Conservation (phyloP, 2,797 vertebrate genomes). For the Borostomias antarcticus region DNA sequence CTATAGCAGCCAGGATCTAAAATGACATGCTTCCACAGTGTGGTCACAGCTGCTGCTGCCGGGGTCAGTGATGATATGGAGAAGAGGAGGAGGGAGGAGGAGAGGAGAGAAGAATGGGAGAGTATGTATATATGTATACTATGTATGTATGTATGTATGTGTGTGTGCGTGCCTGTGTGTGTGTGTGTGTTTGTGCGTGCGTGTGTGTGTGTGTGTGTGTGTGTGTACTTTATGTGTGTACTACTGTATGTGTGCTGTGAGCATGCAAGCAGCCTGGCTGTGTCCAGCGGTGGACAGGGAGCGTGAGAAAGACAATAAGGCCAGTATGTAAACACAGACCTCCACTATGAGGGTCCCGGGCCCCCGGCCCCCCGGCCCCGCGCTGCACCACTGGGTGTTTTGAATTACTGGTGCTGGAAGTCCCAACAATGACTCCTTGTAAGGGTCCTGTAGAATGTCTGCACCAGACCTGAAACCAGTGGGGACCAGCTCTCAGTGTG, state of each 20-base stretch:
- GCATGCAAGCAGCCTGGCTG: slow-evolving; percentile 10
- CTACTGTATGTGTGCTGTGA: too few relatives aligned
- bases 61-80: slow-evolving; percentile 48
- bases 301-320: neutral
- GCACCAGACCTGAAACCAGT: neutral
- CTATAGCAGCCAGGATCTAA: slow-evolving; percentile 67
- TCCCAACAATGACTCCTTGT: slow-evolving; percentile 42
- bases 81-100: neutral
- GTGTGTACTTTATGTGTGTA: too few relatives aligned
- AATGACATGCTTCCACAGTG: slow-evolving; percentile 71
- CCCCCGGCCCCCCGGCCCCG: slow-evolving; percentile 1
- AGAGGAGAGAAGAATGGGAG: too few relatives aligned
- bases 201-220: too few relatives aligned
- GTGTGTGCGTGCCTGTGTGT: too few relatives aligned
- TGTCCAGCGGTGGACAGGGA: neutral
- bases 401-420: slow-evolving; percentile 34
- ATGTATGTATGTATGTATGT: too few relatives aligned
- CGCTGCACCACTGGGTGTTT: slow-evolving; percentile 21
- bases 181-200: too few relatives aligned
- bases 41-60: slow-evolving; percentile 65
- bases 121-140: too few relatives aligned
- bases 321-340: neutral
- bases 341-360: neutral
- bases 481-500: neutral
- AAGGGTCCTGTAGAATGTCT: slow-evolving; percentile 1